These are phyloP conservation scores for Xenopus laevis DNA, from an alignment of 2,113 vertebrate species.

Conservation along the genomic window DNA sequence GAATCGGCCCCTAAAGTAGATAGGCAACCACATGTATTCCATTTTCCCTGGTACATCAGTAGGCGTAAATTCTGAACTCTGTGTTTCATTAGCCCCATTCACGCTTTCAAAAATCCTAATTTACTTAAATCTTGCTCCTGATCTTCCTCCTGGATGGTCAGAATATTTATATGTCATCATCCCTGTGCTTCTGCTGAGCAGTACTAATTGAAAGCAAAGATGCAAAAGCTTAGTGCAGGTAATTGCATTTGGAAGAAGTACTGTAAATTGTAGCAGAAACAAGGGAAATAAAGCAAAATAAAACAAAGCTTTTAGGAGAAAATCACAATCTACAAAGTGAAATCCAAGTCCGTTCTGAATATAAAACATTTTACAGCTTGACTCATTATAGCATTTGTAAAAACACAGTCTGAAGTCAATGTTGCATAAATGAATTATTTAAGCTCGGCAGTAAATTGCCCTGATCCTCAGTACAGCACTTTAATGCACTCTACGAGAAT, in stretches of 20 bases:
- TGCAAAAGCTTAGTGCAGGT: background rate
- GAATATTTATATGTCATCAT: background rate
- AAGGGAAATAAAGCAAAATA: background rate
- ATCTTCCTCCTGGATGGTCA: constrained; percentile 1
- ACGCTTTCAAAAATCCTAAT: background rate
- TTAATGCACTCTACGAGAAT: constrained; percentile 77
- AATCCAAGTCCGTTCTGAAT: constrained; percentile 52
- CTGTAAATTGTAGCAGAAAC: background rate
- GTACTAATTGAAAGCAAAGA: background rate
- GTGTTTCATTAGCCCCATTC: constrained; percentile 31
- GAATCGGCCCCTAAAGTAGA: too few species aligned
- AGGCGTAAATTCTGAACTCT: constrained; percentile 25
- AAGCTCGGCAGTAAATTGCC: constrained; percentile 74
- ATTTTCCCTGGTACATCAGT: constrained; percentile 38
- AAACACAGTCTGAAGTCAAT: constrained; percentile 80
- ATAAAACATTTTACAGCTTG: constrained; percentile 80
- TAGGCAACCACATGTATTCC: constrained; percentile 41
- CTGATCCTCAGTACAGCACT: constrained; percentile 66
- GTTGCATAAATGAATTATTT: constrained; percentile 89
- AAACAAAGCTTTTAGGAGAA: background rate
- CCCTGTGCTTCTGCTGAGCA: background rate
- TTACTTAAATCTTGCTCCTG: constrained; percentile 16
- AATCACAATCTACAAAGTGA: too few species aligned
- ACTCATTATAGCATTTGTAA: constrained; percentile 85
- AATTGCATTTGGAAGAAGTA: background rate